Evolutionary conservation across 1,140 invertebrate species (phyloP), one percentile per base, ranked within the genome.

Genomic region (Cydia pomonella): DNA sequence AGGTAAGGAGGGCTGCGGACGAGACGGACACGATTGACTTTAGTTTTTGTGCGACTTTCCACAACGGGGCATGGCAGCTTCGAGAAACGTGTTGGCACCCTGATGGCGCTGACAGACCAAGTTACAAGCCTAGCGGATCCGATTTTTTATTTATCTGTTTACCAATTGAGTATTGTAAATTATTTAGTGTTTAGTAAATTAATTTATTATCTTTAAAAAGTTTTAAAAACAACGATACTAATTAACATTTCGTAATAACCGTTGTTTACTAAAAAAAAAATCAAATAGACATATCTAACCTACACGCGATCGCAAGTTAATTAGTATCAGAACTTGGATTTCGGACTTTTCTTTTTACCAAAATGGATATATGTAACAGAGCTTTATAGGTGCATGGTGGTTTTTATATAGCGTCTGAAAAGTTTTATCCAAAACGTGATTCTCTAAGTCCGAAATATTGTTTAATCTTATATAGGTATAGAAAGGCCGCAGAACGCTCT

Each of bases 11-110:
- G 23, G 63, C 64, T 41, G 18, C 9, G 41, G 64, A 69, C 18
- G 33, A 69, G 64, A 69, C 64, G 64, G 64, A 41, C 64, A 69
- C 64, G 64, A 69, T 29, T n/a, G 64, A 69, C 33, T 69, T 69
- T 41, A 69, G 64, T 69, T 69, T 69, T 69, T 69, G 64, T n/a
- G 29, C 64, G 29, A 38, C 64, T 69, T 69, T 69, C 64, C 64
- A 69, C 64, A 69, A 69, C 64, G 64, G 64, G 29, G 33, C 64
- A 38, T n/a, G 64, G 64, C 27, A 7, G 64, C 12, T 41, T n/a
- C 64, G 64, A 69, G 64, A 69, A 69, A 69, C 64, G 64, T 38
- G 64, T 41, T 69, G 64, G 13, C 64, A 69, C 64, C 29, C n/a
- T 66, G n/a, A n/a, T n/a, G 27, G 63, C 6, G 25, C 7, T 50